A percentile compares a stretch with the other conserved stretches of the same genome.
These are phyloP conservation scores for Panopea generosa DNA, from an alignment of 2,888 invertebrate genomes.

Conservation along the genomic window DNA sequence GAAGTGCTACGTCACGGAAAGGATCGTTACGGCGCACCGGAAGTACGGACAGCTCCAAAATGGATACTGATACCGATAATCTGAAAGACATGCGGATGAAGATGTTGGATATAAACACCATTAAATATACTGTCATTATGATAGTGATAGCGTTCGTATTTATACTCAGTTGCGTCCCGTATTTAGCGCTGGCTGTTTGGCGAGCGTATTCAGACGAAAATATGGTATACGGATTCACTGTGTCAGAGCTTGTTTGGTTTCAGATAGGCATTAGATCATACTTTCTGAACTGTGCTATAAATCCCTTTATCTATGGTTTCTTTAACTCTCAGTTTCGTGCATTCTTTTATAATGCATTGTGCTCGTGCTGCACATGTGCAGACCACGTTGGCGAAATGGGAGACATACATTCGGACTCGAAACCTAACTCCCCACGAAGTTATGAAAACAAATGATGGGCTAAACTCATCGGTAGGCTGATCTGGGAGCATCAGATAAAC, in stretches of 20 bases:
- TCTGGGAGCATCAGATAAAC: too few species aligned
- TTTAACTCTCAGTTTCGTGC: conserved; percentile 68
- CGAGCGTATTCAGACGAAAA: conserved; percentile 56
- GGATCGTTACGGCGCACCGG: conserved; percentile 42
- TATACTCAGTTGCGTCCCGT: conserved; percentile 66
- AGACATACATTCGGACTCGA: too few species aligned
- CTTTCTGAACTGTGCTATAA: conserved; percentile 65
- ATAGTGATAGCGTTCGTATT: conserved; percentile 67
- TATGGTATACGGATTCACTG: conserved; percentile 57
- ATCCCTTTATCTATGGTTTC: conserved; percentile 71
- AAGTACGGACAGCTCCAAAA: conserved; percentile 54
- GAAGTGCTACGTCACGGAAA: conserved; percentile 19
- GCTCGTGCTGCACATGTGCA: conserved; percentile 10
- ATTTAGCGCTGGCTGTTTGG: conserved; percentile 62
- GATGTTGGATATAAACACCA: conserved; percentile 60
- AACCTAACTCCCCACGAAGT: too few species aligned
- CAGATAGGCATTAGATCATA: conserved; percentile 68
- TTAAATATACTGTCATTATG: conserved; percentile 67
- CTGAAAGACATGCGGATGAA: conserved; percentile 60
- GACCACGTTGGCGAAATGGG: not conserved
- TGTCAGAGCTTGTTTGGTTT: conserved; percentile 57
- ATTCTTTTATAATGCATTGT: conserved; percentile 26
- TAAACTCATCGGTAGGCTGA: too few species aligned
- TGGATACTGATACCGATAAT: conserved; percentile 57
- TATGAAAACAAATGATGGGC: too few species aligned